Base-by-base conservation (phyloP, 2,888 invertebrate species). In the Herminia tarsipennalis region DNA sequence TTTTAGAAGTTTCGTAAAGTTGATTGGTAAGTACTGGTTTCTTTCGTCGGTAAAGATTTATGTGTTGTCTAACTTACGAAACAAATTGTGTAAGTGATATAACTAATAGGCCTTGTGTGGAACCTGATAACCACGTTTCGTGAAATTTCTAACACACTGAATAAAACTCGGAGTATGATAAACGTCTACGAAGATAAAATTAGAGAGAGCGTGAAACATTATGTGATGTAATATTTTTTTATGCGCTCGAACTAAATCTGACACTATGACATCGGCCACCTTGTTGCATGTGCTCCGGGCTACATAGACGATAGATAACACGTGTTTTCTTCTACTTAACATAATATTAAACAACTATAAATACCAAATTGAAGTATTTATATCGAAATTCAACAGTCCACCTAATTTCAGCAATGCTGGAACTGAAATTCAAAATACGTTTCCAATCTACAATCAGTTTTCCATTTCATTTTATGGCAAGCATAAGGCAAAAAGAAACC, bases 221-320 rank as follows among this genome's bases (percentile, higher is more conserved):
- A 54, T 48, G 63, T 81, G 61, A 78, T 72, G 71, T 69, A 76
- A 81, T 74, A 74, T 71, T 61, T 48, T 54, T 73, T 71, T 66
- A 74, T 62, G 62, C 60, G 63, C 70, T 70, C 73, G 58, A 56
- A 66, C 70, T 68, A 66, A 59, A 59, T n/a, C n/a, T n/a, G 51
- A 32, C 21, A 34, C n/a, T n/a, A n/a, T n/a, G n/a, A 41, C 37
- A 32, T 28, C 34, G 38, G 30, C 22, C 51, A 64, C 64, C 68
- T 69, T 63, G 62, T 50, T 9, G 6, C 24, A n/a, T n/a, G n/a
- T n/a, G n/a, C n/a, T n/a, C n/a, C n/a, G n/a, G n/a, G n/a, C n/a
- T n/a, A n/a, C n/a, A n/a, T n/a, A n/a, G n/a, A n/a, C n/a, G n/a
- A n/a, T n/a, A n/a, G n/a, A n/a, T n/a, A n/a, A n/a, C n/a, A n/a